Percentiles rank a stretch among this genome's conserved stretches.
These are phyloP conservation scores for Eristalis intricaria DNA, from an alignment of 2,888 invertebrate genomes.

Conservation along the genomic window DNA sequence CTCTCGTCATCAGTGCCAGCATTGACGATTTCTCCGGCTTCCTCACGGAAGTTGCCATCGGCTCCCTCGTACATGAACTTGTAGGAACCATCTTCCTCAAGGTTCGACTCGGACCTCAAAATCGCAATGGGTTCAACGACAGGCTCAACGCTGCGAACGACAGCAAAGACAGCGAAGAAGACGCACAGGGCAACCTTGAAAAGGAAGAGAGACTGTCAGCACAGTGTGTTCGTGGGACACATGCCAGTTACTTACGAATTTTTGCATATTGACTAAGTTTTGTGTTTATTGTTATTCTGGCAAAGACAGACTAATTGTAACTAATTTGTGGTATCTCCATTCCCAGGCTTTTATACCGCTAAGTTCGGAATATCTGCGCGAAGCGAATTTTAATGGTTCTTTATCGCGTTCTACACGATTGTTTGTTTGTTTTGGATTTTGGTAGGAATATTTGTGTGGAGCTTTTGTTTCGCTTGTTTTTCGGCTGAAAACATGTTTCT, in stretches of 20 bases:
- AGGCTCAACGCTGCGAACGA: constrained; percentile 54
- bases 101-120: constrained; percentile 75
- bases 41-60: constrained; percentile 77
- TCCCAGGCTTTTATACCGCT: constrained; percentile 50
- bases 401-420: constrained; percentile 1
- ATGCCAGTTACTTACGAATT: constrained; percentile 44
- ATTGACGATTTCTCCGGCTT: constrained; percentile 74
- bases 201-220: background rate
- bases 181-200: constrained; percentile 45
- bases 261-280: constrained; percentile 48
- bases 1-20: constrained; percentile 76
- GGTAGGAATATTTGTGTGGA: constrained; percentile 33
- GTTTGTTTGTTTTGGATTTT: background rate
- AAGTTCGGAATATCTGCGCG: background rate
- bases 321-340: constrained; percentile 39
- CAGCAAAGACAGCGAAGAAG: constrained; percentile 51
- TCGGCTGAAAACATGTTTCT: constrained; percentile 47
- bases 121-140: constrained; percentile 74
- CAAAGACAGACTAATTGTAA: constrained; percentile 43
- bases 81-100: constrained; percentile 77
- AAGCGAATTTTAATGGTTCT: constrained; percentile 23
- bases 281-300: constrained; percentile 23
- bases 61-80: constrained; percentile 73
- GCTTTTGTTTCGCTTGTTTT: constrained; percentile 6
- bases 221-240: background rate